phyloP scores from a whole-genome alignment of 2,113 vertebrate species.

The Eulemur macaco region DNA sequence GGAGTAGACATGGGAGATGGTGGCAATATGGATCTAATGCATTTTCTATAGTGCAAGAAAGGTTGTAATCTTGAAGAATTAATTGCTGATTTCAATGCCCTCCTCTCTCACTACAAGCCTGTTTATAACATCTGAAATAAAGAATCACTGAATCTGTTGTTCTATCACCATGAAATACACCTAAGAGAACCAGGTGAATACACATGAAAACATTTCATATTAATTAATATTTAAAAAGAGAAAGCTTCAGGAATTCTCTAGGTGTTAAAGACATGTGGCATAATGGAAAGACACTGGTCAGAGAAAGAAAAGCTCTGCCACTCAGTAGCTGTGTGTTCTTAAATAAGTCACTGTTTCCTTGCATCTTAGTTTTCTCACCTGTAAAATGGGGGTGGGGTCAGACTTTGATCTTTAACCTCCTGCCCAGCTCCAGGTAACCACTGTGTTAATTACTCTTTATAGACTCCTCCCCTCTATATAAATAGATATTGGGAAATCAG shows the following conservation, averaged over 20 bases:
- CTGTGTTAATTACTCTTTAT: neutral
- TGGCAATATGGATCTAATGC: neutral
- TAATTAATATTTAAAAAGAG: neutral
- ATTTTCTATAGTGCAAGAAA: neutral
- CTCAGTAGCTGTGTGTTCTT: neutral
- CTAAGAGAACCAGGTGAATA: neutral
- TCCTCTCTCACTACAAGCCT: neutral
- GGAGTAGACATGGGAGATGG: neutral
- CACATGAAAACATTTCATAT: neutral
- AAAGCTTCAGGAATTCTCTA: slow-evolving; percentile 33
- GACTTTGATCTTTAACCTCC: neutral
- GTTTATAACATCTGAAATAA: neutral
- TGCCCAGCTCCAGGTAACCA: neutral
- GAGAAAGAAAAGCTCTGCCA: neutral
- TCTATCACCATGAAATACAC: neutral
- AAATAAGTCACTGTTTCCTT: neutral
- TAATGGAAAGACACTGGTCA: neutral
- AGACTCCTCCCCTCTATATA: neutral
- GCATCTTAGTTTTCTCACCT: neutral
- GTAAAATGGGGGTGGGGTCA: neutral
- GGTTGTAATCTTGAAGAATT: neutral
- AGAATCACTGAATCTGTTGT: neutral
- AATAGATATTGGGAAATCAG: neutral
- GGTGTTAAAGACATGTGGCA: neutral
- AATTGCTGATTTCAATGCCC: neutral